Conservation (phyloP, 2,113 vertebrate genomes). For the Leuciscus idus region DNA sequence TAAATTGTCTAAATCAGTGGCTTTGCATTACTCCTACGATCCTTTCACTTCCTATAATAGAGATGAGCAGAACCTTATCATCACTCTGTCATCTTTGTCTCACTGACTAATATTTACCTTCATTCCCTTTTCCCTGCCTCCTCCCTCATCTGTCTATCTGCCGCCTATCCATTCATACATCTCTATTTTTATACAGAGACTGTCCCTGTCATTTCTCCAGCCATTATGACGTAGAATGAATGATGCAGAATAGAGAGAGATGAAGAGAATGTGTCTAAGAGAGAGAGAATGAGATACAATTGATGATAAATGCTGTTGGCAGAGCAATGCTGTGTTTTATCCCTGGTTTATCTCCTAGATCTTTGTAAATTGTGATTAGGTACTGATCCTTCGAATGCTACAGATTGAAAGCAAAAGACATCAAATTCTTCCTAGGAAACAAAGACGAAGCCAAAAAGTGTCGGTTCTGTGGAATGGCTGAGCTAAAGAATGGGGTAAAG, state of each 20-base stretch:
- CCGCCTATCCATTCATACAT: constrained; percentile 46
- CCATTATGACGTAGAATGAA: constrained; percentile 54
- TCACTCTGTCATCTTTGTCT: constrained; percentile 46
- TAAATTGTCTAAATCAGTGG: neutral
- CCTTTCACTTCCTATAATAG: neutral
- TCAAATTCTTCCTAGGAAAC: neutral
- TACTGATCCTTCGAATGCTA: neutral
- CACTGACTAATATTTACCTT: constrained; percentile 43
- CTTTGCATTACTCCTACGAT: constrained; percentile 44
- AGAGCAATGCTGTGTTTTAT: neutral
- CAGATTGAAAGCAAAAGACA: neutral
- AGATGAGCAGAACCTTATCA: constrained; percentile 37
- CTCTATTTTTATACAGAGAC: constrained; percentile 57
- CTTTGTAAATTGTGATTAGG: neutral
- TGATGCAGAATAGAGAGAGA: constrained; percentile 45
- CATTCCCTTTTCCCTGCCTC: constrained; percentile 35
- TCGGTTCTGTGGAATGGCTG: neutral
- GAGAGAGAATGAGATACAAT: constrained; percentile 11
- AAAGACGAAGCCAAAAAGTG: neutral
- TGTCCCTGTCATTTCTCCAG: constrained; percentile 52
- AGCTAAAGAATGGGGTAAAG: neutral
- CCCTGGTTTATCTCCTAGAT: neutral
- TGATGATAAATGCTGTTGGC: neutral
- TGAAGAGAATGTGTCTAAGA: neutral
- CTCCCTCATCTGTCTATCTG: constrained; percentile 48